Evolutionary conservation across 2,797 vertebrate genomes (phyloP).

Genomic region (Cheirogaleus major): DNA sequence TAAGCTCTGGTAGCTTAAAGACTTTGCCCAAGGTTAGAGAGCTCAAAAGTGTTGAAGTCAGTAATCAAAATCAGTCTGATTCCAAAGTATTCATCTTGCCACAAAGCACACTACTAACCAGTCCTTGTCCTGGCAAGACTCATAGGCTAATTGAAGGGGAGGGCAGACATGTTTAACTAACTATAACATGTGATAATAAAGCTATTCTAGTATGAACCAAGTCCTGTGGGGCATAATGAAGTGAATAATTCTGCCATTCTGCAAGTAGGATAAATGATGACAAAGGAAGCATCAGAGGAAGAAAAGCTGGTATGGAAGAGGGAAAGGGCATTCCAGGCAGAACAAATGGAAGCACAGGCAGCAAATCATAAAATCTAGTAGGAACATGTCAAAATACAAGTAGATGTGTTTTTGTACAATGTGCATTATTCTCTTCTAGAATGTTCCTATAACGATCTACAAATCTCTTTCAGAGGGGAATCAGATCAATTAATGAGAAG

Average conservation of each 20-base stretch:
- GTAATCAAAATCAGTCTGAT: neutral
- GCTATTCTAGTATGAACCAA: neutral
- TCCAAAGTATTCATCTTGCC: neutral
- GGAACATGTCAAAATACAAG: neutral
- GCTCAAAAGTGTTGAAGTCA: neutral
- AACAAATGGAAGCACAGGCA: neutral
- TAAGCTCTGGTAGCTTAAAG: neutral
- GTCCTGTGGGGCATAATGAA: neutral
- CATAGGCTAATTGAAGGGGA: neutral
- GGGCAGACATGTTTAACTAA: neutral
- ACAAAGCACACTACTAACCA: neutral
- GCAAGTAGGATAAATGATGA: neutral
- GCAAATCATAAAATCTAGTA: neutral
- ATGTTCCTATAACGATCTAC: slow-evolving; percentile 10
- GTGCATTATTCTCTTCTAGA: slow-evolving; percentile 1
- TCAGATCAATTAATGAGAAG: neutral
- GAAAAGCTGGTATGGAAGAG: neutral
- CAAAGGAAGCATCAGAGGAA: neutral
- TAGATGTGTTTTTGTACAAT: neutral
- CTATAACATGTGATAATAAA: neutral
- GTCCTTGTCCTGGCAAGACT: neutral
- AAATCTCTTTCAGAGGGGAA: neutral
- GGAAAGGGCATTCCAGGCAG: neutral
- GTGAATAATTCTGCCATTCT: neutral
- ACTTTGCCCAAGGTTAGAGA: neutral